Percentiles rank a stretch among this genome's conserved stretches.
These are phyloP conservation scores for Laticauda laticaudata DNA, from an alignment of 2,113 vertebrate species.

Conservation along the genomic window DNA sequence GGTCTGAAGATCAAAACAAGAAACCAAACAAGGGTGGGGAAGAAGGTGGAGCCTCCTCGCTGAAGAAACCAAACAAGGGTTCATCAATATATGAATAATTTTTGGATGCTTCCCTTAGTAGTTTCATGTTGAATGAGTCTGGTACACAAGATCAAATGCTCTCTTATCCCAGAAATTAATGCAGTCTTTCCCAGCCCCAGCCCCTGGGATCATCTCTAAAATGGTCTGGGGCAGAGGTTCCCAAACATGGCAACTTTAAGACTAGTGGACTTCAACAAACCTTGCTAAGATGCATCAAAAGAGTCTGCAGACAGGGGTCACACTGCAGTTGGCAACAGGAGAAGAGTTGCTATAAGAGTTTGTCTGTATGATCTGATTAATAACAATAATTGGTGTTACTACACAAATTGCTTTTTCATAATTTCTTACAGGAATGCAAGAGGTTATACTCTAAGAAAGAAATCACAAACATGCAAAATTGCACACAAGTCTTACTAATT, in stretches of 20 bases:
- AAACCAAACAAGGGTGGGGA: background rate
- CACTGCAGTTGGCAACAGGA: background rate
- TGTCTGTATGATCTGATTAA: background rate
- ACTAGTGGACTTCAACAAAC: background rate
- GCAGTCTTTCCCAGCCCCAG: background rate
- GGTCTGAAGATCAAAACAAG: background rate
- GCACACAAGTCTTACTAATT: background rate
- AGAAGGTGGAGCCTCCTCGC: too few species aligned
- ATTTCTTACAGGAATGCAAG: background rate
- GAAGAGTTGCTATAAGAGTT: background rate
- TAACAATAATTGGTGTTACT: background rate
- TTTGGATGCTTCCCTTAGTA: background rate
- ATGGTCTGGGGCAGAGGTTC: background rate
- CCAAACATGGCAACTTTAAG: too few species aligned
- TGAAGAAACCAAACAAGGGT: background rate
- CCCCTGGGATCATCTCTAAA: background rate
- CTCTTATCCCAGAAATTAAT: background rate
- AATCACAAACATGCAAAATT: background rate
- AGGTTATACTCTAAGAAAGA: slow-evolving; percentile 3
- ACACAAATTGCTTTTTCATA: background rate
- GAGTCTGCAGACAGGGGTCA: background rate
- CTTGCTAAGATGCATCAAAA: background rate
- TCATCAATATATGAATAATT: background rate
- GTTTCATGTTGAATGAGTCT: background rate
- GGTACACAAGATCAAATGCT: background rate